phyloP scores from a whole-genome alignment of 2,888 invertebrate genomes.

The Athalia rosae region DNA sequence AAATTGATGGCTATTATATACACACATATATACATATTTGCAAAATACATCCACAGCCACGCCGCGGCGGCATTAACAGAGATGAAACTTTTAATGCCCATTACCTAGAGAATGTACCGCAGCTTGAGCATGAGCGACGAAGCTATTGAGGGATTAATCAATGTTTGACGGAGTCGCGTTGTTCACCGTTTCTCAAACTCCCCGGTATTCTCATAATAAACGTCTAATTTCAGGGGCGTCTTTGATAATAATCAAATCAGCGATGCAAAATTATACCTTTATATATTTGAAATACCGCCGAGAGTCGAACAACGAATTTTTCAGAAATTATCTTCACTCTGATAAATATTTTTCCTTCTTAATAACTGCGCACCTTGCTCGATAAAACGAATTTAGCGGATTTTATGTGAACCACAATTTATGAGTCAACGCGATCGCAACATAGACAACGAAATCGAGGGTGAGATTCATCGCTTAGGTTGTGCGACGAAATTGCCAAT shows the following conservation, averaged over 20 bases:
- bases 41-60: not conserved
- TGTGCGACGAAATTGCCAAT: not conserved
- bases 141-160: slow-evolving; percentile 20
- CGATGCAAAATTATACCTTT: not conserved
- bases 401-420: not conserved
- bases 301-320: too few species aligned
- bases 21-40: not conserved
- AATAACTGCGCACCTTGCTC: too few species aligned
- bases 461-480: not conserved
- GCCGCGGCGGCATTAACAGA: not conserved
- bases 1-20: slow-evolving; percentile 18
- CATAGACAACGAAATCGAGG: not conserved
- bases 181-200: slow-evolving; percentile 15
- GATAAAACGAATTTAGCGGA: not conserved
- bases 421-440: too few species aligned
- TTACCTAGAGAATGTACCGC: not conserved
- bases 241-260: slow-evolving; percentile 19
- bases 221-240: not conserved
- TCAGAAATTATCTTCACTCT: too few species aligned
- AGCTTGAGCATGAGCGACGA: slow-evolving; percentile 13
- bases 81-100: not conserved
- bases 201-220: not conserved
- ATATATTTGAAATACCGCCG: not conserved
- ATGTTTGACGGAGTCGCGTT: slow-evolving; percentile 18
- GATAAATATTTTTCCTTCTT: too few species aligned